Evolutionary conservation across 2,888 invertebrate species (phyloP).

Genomic region (Pecten maximus): DNA sequence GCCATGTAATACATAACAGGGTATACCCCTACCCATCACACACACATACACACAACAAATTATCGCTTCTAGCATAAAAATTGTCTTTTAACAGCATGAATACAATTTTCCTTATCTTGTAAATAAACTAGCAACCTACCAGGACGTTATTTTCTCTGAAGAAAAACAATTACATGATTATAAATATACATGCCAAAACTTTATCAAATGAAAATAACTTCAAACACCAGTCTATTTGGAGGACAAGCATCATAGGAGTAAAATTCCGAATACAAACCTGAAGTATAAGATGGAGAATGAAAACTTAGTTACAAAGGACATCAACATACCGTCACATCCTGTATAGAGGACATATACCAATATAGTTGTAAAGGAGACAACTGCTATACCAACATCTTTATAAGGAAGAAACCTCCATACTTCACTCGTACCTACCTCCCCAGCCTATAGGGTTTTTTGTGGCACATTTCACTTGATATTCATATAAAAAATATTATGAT

Average conservation of each 20-base stretch:
- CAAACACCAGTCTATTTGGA: background rate
- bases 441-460: too few relatives aligned
- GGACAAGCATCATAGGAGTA: background rate
- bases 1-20: background rate
- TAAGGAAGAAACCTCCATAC: too few relatives aligned
- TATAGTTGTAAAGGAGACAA: too few relatives aligned
- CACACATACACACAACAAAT: background rate
- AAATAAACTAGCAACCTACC: background rate
- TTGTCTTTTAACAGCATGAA: background rate
- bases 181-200: background rate
- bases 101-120: background rate
- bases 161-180: background rate
- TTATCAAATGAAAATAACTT: background rate
- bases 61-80: background rate
- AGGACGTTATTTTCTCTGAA: background rate
- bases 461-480: too few relatives aligned
- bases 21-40: background rate
- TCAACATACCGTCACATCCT: too few relatives aligned
- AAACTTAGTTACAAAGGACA: too few relatives aligned
- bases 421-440: too few relatives aligned
- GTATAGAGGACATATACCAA: too few relatives aligned
- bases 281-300: too few relatives aligned
- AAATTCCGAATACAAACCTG: background rate
- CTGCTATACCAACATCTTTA: too few relatives aligned
- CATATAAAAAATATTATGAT: too few relatives aligned